phyloP scores from a whole-genome alignment of 2,113 vertebrate species.

The Callithrix jacchus region DNA sequence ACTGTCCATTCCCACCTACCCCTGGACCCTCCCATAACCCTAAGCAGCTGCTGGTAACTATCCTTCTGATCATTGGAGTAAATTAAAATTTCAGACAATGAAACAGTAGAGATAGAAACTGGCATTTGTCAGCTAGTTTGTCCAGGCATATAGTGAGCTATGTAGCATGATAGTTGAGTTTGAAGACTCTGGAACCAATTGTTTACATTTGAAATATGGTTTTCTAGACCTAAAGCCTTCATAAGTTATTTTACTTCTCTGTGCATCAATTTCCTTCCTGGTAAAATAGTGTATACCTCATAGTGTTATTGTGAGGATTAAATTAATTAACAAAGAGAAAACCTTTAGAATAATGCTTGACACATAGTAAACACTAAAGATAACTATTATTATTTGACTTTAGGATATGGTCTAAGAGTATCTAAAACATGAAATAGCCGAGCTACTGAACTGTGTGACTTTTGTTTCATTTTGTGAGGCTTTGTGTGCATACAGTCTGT shows the following conservation, averaged over 20 bases:
- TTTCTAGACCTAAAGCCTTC: neutral
- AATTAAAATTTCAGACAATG: neutral
- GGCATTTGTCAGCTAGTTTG: neutral
- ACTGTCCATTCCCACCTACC: too few species aligned
- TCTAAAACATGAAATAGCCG: neutral
- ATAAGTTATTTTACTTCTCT: neutral
- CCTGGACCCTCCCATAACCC: too few species aligned
- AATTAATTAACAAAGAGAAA: neutral
- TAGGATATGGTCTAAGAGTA: neutral
- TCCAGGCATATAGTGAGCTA: neutral
- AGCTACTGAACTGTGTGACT: neutral
- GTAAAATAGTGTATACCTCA: neutral
- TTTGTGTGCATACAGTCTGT: conserved; percentile 47
- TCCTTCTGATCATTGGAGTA: too few species aligned
- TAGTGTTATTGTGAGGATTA: neutral
- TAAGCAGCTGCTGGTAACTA: too few species aligned
- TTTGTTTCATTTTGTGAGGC: conserved; percentile 33
- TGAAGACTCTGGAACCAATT: neutral
- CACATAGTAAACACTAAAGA: neutral
- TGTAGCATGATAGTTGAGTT: neutral
- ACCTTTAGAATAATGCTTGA: neutral
- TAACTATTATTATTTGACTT: neutral
- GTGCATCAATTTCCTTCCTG: neutral
- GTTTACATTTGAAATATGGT: neutral
- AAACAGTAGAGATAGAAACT: neutral